phyloP scores from a whole-genome alignment of 2,113 vertebrate species.

The Ptilorrhoa leucosticta region DNA sequence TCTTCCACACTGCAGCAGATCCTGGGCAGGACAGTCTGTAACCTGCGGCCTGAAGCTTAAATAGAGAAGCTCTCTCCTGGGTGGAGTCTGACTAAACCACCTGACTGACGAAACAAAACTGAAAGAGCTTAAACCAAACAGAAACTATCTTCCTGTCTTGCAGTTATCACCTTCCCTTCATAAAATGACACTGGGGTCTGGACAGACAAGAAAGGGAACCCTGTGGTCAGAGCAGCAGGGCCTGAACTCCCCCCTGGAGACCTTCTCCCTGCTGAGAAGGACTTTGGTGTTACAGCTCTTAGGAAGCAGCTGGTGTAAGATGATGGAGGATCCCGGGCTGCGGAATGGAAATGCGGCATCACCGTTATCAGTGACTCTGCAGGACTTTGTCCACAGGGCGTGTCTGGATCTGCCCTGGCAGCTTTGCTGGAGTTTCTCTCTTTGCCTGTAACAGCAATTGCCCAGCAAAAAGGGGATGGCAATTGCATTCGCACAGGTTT shows the following conservation, averaged over 20 bases:
- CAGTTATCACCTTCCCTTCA: neutral
- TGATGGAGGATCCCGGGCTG: rapidly evolving
- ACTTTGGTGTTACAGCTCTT: neutral
- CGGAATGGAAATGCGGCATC: rapidly evolving
- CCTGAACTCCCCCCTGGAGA: rapidly evolving
- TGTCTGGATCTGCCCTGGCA: rapidly evolving
- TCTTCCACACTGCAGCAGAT: rapidly evolving
- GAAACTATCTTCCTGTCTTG: rapidly evolving
- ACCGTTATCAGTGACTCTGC: rapidly evolving
- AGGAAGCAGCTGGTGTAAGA: rapidly evolving
- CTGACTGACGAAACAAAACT: neutral
- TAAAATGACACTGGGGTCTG: neutral
- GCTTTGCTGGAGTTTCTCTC: neutral
- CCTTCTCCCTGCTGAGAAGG: neutral
- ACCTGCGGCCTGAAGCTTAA: rapidly evolving
- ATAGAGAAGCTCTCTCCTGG: neutral
- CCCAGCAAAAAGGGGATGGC: neutral
- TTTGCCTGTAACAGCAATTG: neutral
- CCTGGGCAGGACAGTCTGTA: rapidly evolving
- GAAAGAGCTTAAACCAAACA: neutral
- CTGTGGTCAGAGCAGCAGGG: neutral
- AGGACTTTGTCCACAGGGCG: neutral
- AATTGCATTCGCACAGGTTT: rapidly evolving
- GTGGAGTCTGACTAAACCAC: neutral
- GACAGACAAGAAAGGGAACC: rapidly evolving